phyloP scores from a whole-genome alignment of 2,797 vertebrate species.

The Zonotrichia albicollis region DNA sequence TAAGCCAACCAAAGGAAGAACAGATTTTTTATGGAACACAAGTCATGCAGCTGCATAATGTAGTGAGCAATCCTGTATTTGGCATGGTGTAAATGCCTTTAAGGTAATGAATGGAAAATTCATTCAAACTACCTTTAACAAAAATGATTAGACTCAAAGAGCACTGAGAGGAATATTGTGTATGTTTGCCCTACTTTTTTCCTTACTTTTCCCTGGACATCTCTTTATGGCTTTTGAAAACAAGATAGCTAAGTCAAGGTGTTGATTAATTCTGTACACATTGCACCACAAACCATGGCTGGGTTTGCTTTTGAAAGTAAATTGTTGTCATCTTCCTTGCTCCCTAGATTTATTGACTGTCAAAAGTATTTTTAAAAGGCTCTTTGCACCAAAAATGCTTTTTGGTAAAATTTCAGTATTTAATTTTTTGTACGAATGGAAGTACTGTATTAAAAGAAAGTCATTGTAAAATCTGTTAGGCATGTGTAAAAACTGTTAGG shows the following conservation, averaged over 20 bases:
- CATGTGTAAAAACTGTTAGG: not conserved
- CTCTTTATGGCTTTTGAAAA: not conserved
- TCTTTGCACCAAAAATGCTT: not conserved
- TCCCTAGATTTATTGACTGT: not conserved
- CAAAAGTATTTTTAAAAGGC: not conserved
- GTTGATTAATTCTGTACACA: not conserved
- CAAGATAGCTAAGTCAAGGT: not conserved
- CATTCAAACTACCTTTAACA: not conserved
- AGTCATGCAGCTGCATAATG: not conserved
- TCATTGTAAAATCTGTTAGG: not conserved
- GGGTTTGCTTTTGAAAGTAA: not conserved
- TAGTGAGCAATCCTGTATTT: not conserved
- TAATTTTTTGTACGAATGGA: not conserved
- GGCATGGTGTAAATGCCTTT: not conserved
- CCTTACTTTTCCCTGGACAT: not conserved
- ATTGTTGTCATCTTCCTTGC: not conserved
- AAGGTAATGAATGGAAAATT: not conserved
- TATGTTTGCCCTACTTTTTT: not conserved
- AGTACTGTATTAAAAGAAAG: not conserved
- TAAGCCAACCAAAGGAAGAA: not conserved
- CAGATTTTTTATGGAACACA: not conserved
- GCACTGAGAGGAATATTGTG: not conserved
- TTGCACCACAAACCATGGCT: not conserved
- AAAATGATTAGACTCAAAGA: not conserved
- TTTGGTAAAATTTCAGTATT: not conserved